Base-by-base conservation (phyloP, 92 coral and sea anemone species). In the Epizoanthus fatuus region DNA sequence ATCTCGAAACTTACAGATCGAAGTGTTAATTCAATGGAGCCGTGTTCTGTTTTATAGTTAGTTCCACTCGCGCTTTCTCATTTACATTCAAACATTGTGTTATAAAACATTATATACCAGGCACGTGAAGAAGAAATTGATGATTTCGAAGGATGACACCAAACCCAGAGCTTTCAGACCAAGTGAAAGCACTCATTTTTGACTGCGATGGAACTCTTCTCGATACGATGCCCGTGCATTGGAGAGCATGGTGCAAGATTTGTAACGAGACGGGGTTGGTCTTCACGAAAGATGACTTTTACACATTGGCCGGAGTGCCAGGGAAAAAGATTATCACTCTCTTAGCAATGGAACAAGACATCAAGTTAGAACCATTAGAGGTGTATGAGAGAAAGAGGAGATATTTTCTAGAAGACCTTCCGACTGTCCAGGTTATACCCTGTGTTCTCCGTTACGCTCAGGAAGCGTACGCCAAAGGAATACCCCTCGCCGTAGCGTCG, bases 171-270 rank as follows among this genome's bases (percentile, higher is more conserved):
- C 86, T 97, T 40, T 90, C 97, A 53, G 87, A 75, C 72, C 90
- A 88, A 35, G 91, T 97, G 3, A 94, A 93, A 84, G 99, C 92
- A 8, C 57, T 97, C 3, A 93, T 97, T 4, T 95, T 97, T 67
- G 99, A 97, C 75, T 97, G 99, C 47, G 99, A 97, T 86, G 99
- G 99, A 32, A 97, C 99, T 9, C 86, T 97, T 17, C 84, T 97
- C 12, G 94, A 97, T 75, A 97, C 99, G 4, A 97, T 97, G 98
- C 99, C 99, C 2, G 82, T 95, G 56, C 99, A 97, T 79, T 93
- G 98, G 97, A 88, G 74, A 72, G 99, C 99, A 15, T 97, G 99
- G 99, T 90, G 92, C 65, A 87, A 93, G 53, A 93, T 97, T 85
- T 97, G 99, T 68, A 68, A 87, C 66, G 99, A 97, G 70, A 95